Evolutionary conservation across 2,113 vertebrate species (phyloP).

Genomic region (Podilymbus podiceps): DNA sequence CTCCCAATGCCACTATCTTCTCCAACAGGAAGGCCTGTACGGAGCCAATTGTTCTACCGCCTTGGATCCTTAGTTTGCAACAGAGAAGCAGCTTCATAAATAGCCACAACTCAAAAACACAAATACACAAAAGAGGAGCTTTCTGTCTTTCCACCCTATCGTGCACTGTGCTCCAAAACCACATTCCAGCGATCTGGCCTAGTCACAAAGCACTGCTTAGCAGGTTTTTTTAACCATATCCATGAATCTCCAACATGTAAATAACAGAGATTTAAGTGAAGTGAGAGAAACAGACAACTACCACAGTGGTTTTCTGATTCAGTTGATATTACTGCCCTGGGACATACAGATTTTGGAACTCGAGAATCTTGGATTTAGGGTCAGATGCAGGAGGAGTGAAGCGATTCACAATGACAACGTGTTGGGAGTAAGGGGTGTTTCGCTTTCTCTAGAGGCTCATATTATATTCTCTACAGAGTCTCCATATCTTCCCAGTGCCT

Average conservation of each 20-base stretch:
- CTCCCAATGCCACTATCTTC: neutral
- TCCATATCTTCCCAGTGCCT: neutral
- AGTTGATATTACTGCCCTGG: neutral
- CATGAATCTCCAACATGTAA: neutral
- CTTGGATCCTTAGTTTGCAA: neutral
- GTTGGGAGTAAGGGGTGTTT: neutral
- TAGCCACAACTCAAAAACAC: neutral
- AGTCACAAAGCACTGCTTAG: neutral
- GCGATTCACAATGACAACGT: neutral
- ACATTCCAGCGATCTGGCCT: neutral
- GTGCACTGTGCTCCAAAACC: neutral
- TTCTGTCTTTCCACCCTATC: neutral
- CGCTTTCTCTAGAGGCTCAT: neutral
- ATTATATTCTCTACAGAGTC: neutral
- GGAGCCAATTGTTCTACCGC: neutral
- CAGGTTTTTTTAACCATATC: neutral
- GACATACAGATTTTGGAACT: neutral
- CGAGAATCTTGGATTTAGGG: neutral
- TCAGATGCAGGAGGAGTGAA: neutral
- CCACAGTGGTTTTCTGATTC: neutral
- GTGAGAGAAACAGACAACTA: neutral
- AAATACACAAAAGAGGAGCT: neutral
- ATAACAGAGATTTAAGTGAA: neutral
- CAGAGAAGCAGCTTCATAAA: neutral
- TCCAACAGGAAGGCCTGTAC: neutral